phyloP scores from a whole-genome alignment of 2,797 vertebrate genomes.

The Taeniopygia guttata region DNA sequence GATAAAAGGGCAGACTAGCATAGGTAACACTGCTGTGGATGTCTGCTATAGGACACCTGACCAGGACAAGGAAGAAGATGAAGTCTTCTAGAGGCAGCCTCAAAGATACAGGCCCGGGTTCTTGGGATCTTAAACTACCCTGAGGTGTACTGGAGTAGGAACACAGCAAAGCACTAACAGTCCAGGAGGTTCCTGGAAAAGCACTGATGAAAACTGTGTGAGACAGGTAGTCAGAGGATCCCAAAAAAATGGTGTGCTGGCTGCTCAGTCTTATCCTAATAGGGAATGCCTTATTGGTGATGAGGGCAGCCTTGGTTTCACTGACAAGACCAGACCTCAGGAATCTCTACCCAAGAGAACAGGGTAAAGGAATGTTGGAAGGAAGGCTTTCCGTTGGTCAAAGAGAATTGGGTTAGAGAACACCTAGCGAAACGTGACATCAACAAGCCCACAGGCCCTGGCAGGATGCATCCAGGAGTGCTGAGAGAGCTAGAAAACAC shows the following conservation, averaged over 20 bases:
- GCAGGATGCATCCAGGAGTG: fast-evolving
- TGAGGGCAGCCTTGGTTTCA: background rate
- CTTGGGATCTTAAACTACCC: background rate
- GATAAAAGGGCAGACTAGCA: background rate
- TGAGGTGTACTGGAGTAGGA: background rate
- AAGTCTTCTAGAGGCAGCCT: background rate
- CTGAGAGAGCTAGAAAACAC: background rate
- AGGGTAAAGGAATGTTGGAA: background rate
- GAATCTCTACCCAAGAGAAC: background rate
- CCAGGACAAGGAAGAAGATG: background rate
- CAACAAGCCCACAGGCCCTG: fast-evolving
- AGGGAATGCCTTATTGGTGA: background rate
- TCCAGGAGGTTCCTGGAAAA: background rate
- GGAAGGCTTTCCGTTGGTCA: background rate
- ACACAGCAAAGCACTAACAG: background rate
- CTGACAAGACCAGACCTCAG: background rate
- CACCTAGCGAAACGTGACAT: fast-evolving
- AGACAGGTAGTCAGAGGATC: background rate
- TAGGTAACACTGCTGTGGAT: background rate
- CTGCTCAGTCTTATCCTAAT: background rate
- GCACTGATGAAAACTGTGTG: background rate
- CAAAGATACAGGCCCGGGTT: background rate
- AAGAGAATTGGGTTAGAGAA: background rate
- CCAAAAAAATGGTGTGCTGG: background rate
- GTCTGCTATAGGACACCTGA: background rate